Evolutionary conservation across 92 coral and sea anemone species (phyloP).

Genomic region (Zoanthus gigantus): DNA sequence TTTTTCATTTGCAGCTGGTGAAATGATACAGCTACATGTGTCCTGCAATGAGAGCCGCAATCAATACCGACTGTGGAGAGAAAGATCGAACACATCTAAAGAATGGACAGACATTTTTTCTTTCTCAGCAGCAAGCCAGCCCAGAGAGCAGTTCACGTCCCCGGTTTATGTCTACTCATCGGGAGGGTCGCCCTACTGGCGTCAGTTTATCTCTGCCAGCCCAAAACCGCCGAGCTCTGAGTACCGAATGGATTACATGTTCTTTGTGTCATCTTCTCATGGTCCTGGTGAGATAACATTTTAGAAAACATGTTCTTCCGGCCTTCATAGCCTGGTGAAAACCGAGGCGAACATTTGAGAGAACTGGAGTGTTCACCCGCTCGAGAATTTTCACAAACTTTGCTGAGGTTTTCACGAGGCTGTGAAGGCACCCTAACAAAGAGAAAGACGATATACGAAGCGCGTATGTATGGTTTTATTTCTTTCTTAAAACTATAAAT

Average conservation of each 20-base stretch:
- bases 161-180: slow-evolving; percentile 93
- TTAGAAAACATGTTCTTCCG: too few relatives aligned
- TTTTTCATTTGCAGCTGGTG: slow-evolving; percentile 49
- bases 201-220: slow-evolving; percentile 81
- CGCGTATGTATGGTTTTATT: too few relatives aligned
- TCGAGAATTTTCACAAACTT: too few relatives aligned
- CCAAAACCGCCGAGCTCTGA: slow-evolving; percentile 88
- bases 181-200: slow-evolving; percentile 99
- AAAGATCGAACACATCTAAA: slow-evolving; percentile 81
- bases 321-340: too few relatives aligned
- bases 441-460: too few relatives aligned
- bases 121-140: slow-evolving; percentile 78
- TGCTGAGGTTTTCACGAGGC: too few relatives aligned
- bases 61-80: slow-evolving; percentile 92
- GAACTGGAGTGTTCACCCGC: too few relatives aligned
- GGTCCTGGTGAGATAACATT: slow-evolving; percentile 57
- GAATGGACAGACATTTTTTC: slow-evolving; percentile 90
- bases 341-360: too few relatives aligned
- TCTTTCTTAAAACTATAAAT: too few relatives aligned
- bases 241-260: slow-evolving; percentile 93
- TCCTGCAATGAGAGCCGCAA: slow-evolving; percentile 79
- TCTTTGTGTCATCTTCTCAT: slow-evolving; percentile 78
- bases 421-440: too few relatives aligned
- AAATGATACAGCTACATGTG: slow-evolving; percentile 79
- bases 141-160: slow-evolving; percentile 75